A percentile compares a stretch with the other conserved stretches of the same genome.
Conservation (phyloP, 2,113 vertebrate genomes). For the Merops nubicus region DNA sequence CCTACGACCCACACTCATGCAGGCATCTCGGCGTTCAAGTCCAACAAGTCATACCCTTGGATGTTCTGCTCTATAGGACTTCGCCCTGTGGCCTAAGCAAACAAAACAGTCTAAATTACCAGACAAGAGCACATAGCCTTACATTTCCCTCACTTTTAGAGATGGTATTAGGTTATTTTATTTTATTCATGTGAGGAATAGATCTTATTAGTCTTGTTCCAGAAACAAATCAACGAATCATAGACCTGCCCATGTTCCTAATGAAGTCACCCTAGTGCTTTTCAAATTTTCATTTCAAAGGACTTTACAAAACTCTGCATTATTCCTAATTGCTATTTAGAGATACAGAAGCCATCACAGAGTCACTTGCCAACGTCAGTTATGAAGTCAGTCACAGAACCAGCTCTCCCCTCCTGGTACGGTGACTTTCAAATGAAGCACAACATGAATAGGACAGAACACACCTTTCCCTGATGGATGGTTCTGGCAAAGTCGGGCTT, state of each 20-base stretch:
- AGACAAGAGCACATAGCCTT: neutral
- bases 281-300: neutral
- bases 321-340: neutral
- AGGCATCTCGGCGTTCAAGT: neutral
- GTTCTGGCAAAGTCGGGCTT: neutral
- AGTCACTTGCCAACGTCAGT: neutral
- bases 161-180: neutral
- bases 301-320: neutral
- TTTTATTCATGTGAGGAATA: neutral
- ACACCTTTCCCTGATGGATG: neutral
- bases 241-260: neutral
- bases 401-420: neutral
- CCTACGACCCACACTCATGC: neutral
- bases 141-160: neutral
- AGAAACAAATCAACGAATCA: neutral
- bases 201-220: neutral
- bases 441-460: neutral
- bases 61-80: neutral
- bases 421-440: neutral
- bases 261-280: neutral
- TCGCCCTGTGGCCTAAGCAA: neutral
- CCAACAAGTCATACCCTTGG: rapidly evolving
- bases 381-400: neutral
- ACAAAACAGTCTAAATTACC: neutral
- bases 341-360: neutral